These are phyloP conservation scores for Tolmerus cingulatus DNA, from an alignment of 2,888 invertebrate species.

Conservation along the genomic window DNA sequence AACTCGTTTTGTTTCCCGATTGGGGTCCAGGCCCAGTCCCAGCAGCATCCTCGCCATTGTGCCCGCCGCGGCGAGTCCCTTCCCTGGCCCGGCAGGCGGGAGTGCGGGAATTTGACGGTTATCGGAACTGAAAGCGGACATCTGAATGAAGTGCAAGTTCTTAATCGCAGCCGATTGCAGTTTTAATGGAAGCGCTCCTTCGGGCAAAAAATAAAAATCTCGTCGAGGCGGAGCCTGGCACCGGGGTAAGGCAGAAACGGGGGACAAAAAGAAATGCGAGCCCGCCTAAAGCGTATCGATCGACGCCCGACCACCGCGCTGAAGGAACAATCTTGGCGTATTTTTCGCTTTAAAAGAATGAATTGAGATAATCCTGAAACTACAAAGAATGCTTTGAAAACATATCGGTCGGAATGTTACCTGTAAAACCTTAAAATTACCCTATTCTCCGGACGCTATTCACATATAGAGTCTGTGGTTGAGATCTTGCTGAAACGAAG, in stretches of 20 bases:
- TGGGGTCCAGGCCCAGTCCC: not conserved
- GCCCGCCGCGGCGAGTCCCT: not conserved
- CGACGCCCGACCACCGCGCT: not conserved
- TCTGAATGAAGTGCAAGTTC: not conserved
- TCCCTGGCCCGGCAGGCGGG: not conserved
- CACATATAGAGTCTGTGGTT: too few species aligned
- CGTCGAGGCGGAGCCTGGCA: not conserved
- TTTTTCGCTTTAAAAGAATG: not conserved
- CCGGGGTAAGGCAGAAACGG: not conserved
- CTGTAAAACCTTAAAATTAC: not conserved
- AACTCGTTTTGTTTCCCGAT: not conserved
- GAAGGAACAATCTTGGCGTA: too few species aligned
- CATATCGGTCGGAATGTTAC: not conserved
- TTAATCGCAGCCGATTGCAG: not conserved
- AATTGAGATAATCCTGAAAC: not conserved
- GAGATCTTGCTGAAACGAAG: too few species aligned
- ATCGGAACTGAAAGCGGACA: not conserved
- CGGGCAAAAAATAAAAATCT: not conserved
- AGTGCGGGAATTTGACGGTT: not conserved
- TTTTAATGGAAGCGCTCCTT: slow-evolving; percentile 1
- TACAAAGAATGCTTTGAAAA: not conserved
- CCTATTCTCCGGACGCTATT: not conserved
- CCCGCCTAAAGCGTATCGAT: not conserved
- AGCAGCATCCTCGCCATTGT: not conserved
- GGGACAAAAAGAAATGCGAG: not conserved